phyloP scores from a whole-genome alignment of 35 echinoderm and acorn worm genomes.

The Heliocidaris tuberculata region DNA sequence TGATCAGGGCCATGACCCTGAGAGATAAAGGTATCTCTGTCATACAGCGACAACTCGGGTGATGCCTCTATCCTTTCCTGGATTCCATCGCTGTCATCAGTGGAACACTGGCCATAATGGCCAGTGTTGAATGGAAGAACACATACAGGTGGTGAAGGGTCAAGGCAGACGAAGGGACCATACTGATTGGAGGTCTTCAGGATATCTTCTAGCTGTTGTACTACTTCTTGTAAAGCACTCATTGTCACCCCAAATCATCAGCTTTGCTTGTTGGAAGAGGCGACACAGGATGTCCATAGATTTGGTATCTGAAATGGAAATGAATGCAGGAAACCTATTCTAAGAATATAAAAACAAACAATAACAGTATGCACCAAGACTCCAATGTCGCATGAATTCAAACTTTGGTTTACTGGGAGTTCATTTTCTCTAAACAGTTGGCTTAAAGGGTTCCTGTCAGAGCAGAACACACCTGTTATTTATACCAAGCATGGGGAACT shows the following conservation, averaged over 20 bases:
- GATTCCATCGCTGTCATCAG: not conserved
- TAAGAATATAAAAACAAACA: too few species aligned
- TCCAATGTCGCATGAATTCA: too few species aligned
- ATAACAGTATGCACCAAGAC: too few species aligned
- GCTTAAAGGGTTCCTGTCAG: too few species aligned
- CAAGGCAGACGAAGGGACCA: not conserved
- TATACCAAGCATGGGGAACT: too few species aligned
- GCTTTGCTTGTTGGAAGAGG: not conserved
- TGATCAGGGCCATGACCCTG: not conserved
- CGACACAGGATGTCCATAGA: too few species aligned
- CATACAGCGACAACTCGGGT: not conserved
- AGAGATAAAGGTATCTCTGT: not conserved
- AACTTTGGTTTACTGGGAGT: too few species aligned
- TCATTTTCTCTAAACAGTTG: too few species aligned
- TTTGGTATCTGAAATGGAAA: too few species aligned
- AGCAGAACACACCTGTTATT: too few species aligned
- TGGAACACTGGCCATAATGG: too few species aligned
- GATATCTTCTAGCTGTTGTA: conserved; percentile 6
- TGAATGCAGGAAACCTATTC: too few species aligned
- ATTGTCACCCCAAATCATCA: not conserved
- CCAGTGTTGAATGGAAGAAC: not conserved
- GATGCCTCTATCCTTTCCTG: not conserved
- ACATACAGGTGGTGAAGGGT: not conserved
- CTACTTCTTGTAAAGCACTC: conserved; percentile 1
- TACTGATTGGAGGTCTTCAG: not conserved